phyloP scores from a whole-genome alignment of 1,140 invertebrate species.

The Musca vetustissima region DNA sequence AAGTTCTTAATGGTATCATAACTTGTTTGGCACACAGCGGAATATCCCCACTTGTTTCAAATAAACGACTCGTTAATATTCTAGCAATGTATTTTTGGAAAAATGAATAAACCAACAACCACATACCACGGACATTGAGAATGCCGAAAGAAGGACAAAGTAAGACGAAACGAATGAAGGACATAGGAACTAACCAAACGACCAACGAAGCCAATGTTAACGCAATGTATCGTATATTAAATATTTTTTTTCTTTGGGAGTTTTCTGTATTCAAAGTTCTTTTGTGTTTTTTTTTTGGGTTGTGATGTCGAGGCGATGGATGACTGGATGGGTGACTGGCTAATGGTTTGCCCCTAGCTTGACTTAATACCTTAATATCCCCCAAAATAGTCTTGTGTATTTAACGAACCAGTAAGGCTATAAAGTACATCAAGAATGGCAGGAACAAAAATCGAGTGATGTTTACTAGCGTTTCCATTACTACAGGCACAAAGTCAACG shows the following conservation, averaged over 20 bases:
- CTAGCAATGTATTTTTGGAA: constrained; percentile 7
- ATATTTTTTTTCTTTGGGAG: too few relatives aligned
- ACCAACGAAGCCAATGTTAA: too few relatives aligned
- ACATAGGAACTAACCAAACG: too few relatives aligned
- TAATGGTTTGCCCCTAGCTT: constrained; percentile 6
- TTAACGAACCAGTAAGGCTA: constrained; percentile 26
- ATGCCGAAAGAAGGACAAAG: not conserved
- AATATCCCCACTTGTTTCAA: constrained; percentile 6
- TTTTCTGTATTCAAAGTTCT: too few relatives aligned
- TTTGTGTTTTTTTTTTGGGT: not conserved
- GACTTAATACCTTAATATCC: constrained; percentile 24
- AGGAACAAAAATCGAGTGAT: not conserved
- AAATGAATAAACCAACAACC: too few relatives aligned
- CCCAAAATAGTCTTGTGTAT: constrained; percentile 20
- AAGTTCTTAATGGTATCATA: constrained; percentile 27
- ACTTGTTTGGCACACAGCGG: constrained; percentile 11
- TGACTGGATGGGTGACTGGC: not conserved
- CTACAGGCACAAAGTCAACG: not conserved
- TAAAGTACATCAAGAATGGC: constrained; percentile 2
- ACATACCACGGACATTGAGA: not conserved
- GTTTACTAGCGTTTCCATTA: not conserved
- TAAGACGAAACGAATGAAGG: too few relatives aligned
- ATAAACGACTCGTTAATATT: constrained; percentile 27
- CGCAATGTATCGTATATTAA: too few relatives aligned
- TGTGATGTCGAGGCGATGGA: not conserved